These are phyloP conservation scores for Noctua janthina DNA, from an alignment of 2,888 invertebrate genomes.

Conservation along the genomic window DNA sequence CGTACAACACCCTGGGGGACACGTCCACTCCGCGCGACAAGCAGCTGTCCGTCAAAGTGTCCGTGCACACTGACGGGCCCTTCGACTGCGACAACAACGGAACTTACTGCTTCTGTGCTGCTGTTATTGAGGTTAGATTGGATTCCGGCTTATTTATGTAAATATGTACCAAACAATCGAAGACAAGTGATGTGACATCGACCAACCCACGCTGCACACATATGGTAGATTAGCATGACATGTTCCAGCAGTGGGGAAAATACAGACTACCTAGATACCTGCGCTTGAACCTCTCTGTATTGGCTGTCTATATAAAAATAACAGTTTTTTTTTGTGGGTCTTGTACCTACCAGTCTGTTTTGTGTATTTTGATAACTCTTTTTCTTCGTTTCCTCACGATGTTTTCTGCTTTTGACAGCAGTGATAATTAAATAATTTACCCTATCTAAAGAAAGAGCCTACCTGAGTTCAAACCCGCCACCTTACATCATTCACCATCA, in stretches of 20 bases:
- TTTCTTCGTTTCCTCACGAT: background rate
- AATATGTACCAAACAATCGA: background rate
- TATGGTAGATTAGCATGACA: background rate
- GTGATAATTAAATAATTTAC: no score
- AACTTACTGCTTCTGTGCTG: slow-evolving; percentile 84
- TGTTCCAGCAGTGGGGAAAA: no score
- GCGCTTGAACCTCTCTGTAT: no score
- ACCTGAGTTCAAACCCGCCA: no score
- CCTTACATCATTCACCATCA: no score
- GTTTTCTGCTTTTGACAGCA: no score
- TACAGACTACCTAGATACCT: no score
- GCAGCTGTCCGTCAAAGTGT: slow-evolving; percentile 76
- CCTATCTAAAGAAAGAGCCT: no score
- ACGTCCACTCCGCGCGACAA: slow-evolving; percentile 48
- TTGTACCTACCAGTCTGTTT: no score
- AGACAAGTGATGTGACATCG: background rate
- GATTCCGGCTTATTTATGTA: background rate
- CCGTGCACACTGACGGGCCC: slow-evolving; percentile 82
- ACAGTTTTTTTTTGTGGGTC: no score
- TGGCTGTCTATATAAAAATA: no score
- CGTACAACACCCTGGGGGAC: slow-evolving; percentile 75
- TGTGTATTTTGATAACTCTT: background rate
- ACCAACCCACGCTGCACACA: background rate
- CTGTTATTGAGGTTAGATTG: slow-evolving; percentile 79
- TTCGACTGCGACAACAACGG: slow-evolving; percentile 80